Evolutionary conservation across 2,113 vertebrate species (phyloP), one percentile per base, ranked within the genome.

Genomic region (Albula glossodonta): DNA sequence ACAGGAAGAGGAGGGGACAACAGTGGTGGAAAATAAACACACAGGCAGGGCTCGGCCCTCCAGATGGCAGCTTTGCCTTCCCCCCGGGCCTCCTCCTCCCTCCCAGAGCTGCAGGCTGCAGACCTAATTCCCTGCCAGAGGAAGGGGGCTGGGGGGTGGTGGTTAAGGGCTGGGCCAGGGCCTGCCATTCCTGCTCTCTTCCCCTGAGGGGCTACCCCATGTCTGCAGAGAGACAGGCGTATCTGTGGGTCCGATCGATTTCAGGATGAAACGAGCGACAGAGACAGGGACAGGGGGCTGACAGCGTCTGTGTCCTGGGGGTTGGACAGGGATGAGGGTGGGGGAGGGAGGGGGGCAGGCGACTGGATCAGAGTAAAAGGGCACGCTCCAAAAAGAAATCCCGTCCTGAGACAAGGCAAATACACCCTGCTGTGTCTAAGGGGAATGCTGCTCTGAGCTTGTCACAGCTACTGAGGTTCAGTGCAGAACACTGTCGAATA

Each of bases 1-100:
- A 81, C 17, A 81, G 50, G 57, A 82, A n/a, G 25, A 19, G 63
- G 85, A 74, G 57, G 80, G 49, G 15, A 41, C 22, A 41, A 41
- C n/a, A 52, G 63, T n/a, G 6, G 2, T 19, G 53, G 41, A 52
- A 66, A 83, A 63, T 60, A 83, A 60, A 83, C 53, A 48, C 10
- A 56, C 51, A 53, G 12, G 51, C 80, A 25, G 15, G 50, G 56
- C 49, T 22, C 6, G 80, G 57, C 49, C 7, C 53, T 49, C 60
- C 85, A 86, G 25, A 82, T 81, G 74, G 84, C 52, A 22, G 25
- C n/a, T 50, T 81, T 60, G 22, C 31, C 17, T 22, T 80, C 50
- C 80, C 48, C n/a, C 70, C 10, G 70, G 70, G 2, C 70, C 70
- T 31, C 13, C 49, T 56, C 60, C 66, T 19, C 4, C 41, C 81